Evolutionary conservation across 2,113 vertebrate species (phyloP).

Genomic region (Rattus norvegicus): GRCr8 NC_086026.1:107056001-107056500

Average conservation of each 20-base stretch:
- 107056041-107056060: neutral
- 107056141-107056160: neutral
- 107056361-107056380: neutral
- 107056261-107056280: neutral
- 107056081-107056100: neutral
- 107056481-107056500: neutral
- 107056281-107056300: neutral
- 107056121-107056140: neutral
- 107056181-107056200: neutral
- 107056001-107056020: neutral
- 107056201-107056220: neutral
- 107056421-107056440: neutral
- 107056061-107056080: neutral
- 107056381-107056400: neutral
- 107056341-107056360: neutral
- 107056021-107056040: neutral
- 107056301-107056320: neutral
- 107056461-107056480: no score
- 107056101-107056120: neutral
- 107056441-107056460: neutral
- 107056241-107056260: neutral
- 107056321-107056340: neutral
- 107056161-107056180: neutral
- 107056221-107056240: neutral
- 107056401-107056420: neutral